Conservation (phyloP, 2,113 vertebrate genomes). For the Sclerurus mexicanus region DNA sequence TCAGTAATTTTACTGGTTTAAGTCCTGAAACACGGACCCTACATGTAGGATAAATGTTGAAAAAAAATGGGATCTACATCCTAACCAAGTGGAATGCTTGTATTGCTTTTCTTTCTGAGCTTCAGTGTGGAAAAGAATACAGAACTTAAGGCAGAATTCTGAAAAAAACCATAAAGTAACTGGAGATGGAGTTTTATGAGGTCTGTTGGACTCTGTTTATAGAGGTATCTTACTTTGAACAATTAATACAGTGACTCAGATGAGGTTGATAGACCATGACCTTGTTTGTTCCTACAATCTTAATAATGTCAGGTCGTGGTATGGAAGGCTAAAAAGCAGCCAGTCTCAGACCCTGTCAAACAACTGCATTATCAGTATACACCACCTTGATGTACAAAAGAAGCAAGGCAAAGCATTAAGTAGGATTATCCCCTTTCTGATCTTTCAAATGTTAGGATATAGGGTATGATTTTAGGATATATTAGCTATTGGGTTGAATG, state of each 20-base stretch:
- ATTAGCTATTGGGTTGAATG: not conserved
- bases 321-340: not conserved
- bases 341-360: not conserved
- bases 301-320: not conserved
- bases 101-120: not conserved
- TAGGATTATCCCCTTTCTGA: constrained; percentile 12
- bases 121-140: not conserved
- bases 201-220: not conserved
- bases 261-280: not conserved
- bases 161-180: not conserved
- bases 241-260: not conserved
- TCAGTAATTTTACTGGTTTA: not conserved
- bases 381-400: not conserved
- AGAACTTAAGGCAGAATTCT: not conserved
- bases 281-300: not conserved
- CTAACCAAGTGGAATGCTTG: not conserved
- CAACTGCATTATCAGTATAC: not conserved
- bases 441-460: not conserved
- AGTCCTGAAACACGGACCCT: not conserved
- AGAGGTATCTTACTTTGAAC: not conserved
- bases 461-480: not conserved
- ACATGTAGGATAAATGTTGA: not conserved
- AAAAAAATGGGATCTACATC: not conserved
- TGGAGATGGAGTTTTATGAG: not conserved
- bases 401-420: not conserved